Evolutionary conservation across 2,113 vertebrate species (phyloP).

Genomic region (Grammomys surdaster): DNA sequence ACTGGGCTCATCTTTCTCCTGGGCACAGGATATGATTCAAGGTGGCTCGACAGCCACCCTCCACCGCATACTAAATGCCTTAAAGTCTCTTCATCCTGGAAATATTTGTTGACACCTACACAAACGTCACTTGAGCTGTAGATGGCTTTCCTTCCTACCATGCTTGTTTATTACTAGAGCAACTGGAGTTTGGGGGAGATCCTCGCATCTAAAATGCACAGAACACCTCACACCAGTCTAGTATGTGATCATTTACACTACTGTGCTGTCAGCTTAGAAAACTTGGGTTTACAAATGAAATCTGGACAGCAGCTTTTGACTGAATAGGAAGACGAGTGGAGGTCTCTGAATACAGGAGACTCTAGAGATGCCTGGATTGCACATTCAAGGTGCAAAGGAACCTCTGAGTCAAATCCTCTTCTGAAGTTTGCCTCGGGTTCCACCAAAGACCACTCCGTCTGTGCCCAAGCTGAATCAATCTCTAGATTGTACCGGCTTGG

Average conservation of each 20-base stretch:
- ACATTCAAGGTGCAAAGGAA: not conserved
- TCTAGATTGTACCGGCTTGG: not conserved
- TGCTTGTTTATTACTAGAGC: not conserved
- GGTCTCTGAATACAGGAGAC: not conserved
- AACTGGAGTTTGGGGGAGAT: not conserved
- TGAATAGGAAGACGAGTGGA: not conserved
- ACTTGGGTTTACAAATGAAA: not conserved
- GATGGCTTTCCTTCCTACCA: not conserved
- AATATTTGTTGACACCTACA: not conserved
- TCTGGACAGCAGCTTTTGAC: not conserved
- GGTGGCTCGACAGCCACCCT: not conserved
- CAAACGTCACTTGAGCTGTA: not conserved
- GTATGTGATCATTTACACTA: not conserved
- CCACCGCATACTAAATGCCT: slow-evolving; percentile 7
- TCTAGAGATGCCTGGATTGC: too few species aligned
- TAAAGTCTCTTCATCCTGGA: slow-evolving; percentile 52
- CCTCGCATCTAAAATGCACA: not conserved
- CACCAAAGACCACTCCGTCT: not conserved
- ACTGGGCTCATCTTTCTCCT: not conserved
- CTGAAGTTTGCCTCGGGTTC: not conserved
- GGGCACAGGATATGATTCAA: not conserved
- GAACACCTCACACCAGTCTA: not conserved
- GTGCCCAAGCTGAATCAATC: not conserved
- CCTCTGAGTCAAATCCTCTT: not conserved
- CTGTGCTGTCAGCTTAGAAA: not conserved